A percentile compares a stretch with the other conserved stretches of the same genome.
These are phyloP conservation scores for Dasyprocta punctata DNA, from an alignment of 2,113 vertebrate genomes.

Conservation along the genomic window DNA sequence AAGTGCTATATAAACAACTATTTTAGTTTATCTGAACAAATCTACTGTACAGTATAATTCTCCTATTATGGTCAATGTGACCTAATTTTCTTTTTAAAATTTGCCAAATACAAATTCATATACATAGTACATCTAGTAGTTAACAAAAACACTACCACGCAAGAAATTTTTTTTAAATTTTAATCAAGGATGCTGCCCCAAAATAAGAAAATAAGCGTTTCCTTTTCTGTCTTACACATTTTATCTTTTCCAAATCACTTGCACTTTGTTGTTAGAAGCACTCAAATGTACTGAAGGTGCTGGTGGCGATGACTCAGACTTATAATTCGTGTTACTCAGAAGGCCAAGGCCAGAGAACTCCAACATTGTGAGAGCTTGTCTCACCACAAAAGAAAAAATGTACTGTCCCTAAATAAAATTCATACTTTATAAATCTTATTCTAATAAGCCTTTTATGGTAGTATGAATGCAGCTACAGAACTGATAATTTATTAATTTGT, in stretches of 20 bases:
- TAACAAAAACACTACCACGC: background rate
- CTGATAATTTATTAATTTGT: background rate
- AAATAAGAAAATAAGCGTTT: background rate
- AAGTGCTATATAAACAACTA: background rate
- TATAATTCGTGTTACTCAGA: background rate
- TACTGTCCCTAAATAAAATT: background rate
- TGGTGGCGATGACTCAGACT: no score
- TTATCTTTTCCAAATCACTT: background rate
- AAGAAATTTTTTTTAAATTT: background rate
- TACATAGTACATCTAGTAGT: no score
- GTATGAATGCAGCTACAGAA: background rate
- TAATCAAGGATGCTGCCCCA: background rate
- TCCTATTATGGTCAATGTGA: background rate
- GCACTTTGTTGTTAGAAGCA: background rate
- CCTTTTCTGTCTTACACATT: background rate
- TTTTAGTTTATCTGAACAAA: background rate
- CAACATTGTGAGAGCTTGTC: background rate
- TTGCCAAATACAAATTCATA: background rate
- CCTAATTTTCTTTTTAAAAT: background rate
- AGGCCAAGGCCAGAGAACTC: no score
- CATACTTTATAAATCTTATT: background rate
- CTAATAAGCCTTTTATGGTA: background rate
- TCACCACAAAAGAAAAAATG: background rate
- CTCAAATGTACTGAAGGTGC: background rate
- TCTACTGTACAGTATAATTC: background rate